phyloP scores from a whole-genome alignment of 2,888 invertebrate genomes.

The Belgica antarctica region DNA sequence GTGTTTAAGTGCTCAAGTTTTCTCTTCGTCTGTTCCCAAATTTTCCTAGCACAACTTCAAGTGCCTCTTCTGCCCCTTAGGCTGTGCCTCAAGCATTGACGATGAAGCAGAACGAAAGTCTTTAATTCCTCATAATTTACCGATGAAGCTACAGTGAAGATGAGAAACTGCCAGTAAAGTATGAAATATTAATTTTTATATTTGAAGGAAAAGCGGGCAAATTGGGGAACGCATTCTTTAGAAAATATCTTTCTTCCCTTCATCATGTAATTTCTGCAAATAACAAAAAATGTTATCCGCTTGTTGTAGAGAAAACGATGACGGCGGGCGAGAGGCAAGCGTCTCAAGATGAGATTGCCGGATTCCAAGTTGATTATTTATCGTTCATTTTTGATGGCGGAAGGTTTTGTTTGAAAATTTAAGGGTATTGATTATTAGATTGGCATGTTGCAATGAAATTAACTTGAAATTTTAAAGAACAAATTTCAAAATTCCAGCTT shows the following conservation, averaged over 20 bases:
- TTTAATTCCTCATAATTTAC: slow-evolving; percentile 43
- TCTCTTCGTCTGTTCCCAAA: not conserved
- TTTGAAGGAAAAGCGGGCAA: slow-evolving; percentile 16
- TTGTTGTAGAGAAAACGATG: slow-evolving; percentile 20
- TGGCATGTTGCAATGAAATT: no score
- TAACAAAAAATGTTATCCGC: slow-evolving; percentile 38
- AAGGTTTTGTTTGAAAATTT: no score
- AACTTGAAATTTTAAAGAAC: not conserved
- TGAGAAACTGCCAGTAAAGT: slow-evolving; percentile 37
- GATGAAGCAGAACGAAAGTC: slow-evolving; percentile 31
- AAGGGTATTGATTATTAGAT: no score
- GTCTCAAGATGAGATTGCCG: slow-evolving; percentile 42
- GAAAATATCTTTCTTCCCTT: slow-evolving; percentile 12
- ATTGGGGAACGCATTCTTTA: no score
- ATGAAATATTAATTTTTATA: slow-evolving; percentile 44
- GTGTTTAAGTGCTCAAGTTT: slow-evolving; percentile 37
- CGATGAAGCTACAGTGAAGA: slow-evolving; percentile 7
- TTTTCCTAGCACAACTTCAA: slow-evolving; percentile 16
- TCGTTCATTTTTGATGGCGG: no score
- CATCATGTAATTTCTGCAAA: slow-evolving; percentile 26
- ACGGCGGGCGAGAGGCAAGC: not conserved
- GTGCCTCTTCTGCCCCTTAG: slow-evolving; percentile 27
- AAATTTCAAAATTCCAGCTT: not conserved
- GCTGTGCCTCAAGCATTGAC: not conserved
- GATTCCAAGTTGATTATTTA: not conserved